phyloP scores from a whole-genome alignment of 2,888 invertebrate genomes.

The Gasteruption jaculator region DNA sequence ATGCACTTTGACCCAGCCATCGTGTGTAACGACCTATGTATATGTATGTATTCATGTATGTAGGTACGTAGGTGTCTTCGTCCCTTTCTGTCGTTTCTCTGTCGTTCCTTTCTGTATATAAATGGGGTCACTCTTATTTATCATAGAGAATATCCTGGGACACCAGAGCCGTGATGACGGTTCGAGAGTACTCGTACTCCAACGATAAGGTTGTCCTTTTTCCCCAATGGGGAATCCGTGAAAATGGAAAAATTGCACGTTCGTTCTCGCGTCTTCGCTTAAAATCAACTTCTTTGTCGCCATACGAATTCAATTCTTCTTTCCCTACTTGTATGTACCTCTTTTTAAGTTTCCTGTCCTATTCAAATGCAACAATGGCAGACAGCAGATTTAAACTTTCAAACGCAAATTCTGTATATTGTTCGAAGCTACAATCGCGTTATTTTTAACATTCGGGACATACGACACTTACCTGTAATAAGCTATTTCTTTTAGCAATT shows the following conservation, averaged over 20 bases:
- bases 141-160: conserved; percentile 19
- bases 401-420: too few species aligned
- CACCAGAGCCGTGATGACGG: conserved; percentile 19
- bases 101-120: conserved; percentile 5
- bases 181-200: neutral
- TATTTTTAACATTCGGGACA: too few species aligned
- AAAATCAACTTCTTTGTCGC: too few species aligned
- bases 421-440: too few species aligned
- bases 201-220: conserved; percentile 20
- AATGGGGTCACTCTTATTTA: conserved; percentile 33
- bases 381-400: too few species aligned
- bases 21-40: too few species aligned
- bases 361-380: too few species aligned
- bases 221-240: conserved; percentile 21
- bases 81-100: conserved; percentile 5
- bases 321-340: neutral
- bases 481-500: too few species aligned
- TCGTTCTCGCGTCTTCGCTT: conserved; percentile 1
- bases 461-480: too few species aligned
- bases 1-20: conserved; percentile 30
- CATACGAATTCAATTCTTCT: neutral
- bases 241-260: conserved; percentile 17
- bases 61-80: too few species aligned
- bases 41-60: too few species aligned
- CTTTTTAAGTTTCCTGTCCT: too few species aligned